phyloP scores from a whole-genome alignment of 2,113 vertebrate genomes.

The Pluvianellus socialis region DNA sequence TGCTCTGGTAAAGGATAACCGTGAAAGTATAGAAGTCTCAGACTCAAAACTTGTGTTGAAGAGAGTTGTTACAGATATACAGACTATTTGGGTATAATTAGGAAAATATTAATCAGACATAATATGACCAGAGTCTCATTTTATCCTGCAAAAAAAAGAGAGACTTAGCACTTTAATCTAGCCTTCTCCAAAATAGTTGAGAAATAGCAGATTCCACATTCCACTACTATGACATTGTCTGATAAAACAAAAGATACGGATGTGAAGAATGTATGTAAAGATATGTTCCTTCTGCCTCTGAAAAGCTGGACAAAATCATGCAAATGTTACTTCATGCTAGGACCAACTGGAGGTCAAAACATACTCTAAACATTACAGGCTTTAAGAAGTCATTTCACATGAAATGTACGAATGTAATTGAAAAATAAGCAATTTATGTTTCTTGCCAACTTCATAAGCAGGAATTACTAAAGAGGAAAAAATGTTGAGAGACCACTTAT shows the following conservation, averaged over 20 bases:
- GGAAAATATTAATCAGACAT: not conserved
- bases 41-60: accelerated
- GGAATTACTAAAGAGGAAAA: not conserved
- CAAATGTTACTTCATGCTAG: not conserved
- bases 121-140: not conserved
- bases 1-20: not conserved
- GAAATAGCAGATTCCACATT: constrained; percentile 24
- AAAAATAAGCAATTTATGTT: not conserved
- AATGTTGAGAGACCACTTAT: not conserved
- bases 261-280: constrained; percentile 14
- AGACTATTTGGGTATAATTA: not conserved
- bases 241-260: not conserved
- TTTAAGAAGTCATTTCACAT: not conserved
- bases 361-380: not conserved
- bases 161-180: not conserved
- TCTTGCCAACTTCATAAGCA: not conserved
- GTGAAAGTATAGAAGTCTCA: not conserved
- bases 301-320: not conserved
- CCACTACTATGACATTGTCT: not conserved
- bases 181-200: not conserved
- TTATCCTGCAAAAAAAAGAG: not conserved
- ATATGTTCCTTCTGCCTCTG: not conserved
- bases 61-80: not conserved
- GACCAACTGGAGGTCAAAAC: not conserved
- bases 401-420: not conserved